Conservation (phyloP, 2,797 vertebrate species). For the Melanotaenia parkinsoni region DNA sequence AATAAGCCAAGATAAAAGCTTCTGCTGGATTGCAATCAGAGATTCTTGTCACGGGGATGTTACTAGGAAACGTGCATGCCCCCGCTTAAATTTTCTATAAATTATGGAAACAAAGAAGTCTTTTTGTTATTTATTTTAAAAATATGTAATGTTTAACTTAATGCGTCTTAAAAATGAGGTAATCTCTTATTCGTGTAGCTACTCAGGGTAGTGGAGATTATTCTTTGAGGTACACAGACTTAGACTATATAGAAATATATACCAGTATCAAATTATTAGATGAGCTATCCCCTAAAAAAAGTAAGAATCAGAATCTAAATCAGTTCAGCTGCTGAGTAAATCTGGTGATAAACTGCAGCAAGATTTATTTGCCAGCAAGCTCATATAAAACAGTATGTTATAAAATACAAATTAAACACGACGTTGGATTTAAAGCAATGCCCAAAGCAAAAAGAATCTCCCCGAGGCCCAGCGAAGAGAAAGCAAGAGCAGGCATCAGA, state of each 20-base stretch:
- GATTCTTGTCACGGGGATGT: no score
- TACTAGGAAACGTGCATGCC: no score
- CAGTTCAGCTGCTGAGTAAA: neutral
- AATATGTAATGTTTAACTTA: neutral
- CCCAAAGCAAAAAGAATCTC: slow-evolving; percentile 39
- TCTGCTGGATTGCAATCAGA: no score
- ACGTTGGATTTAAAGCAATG: slow-evolving; percentile 40
- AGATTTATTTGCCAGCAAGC: neutral
- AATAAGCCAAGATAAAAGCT: no score
- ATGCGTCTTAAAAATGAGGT: neutral
- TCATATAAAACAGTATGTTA: neutral
- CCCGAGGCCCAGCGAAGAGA: slow-evolving; percentile 23
- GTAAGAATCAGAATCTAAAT: neutral
- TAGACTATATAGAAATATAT: no score
- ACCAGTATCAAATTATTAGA: neutral
- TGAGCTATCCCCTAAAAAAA: neutral
- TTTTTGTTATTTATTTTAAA: neutral
- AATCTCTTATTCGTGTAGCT: neutral
- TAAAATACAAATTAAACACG: slow-evolving; percentile 20
- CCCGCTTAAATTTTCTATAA: no score
- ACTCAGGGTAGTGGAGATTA: no score
- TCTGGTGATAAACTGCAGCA: neutral
- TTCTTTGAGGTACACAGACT: neutral
- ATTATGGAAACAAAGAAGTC: no score
- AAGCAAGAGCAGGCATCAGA: slow-evolving; percentile 32